phyloP scores from a whole-genome alignment of 2,888 invertebrate species.

The Pheosia tremula region DNA sequence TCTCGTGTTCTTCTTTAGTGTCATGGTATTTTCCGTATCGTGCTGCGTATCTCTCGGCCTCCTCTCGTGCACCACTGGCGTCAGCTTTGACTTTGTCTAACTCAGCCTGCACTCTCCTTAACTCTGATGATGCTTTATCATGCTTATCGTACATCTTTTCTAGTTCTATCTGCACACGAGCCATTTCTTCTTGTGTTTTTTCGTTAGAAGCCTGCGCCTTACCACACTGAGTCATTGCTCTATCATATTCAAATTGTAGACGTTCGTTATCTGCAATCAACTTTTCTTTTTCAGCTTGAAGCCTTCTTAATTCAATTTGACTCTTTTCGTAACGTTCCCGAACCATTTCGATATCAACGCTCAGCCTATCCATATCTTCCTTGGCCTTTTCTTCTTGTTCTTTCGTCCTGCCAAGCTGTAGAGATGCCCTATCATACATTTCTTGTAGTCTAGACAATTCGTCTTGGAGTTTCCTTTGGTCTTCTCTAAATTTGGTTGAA shows the following conservation, averaged over 20 bases:
- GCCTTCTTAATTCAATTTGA: constrained; percentile 92
- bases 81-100: constrained; percentile 88
- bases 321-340: constrained; percentile 95
- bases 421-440: constrained; percentile 93
- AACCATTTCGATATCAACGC: constrained; percentile 93
- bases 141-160: constrained; percentile 97
- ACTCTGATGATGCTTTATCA: constrained; percentile 92
- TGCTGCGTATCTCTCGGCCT: constrained; percentile 89
- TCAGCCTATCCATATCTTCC: constrained; percentile 90
- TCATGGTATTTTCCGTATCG: constrained; percentile 91
- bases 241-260: constrained; percentile 93
- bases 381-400: constrained; percentile 96
- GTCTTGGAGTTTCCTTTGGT: constrained; percentile 93
- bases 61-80: constrained; percentile 91
- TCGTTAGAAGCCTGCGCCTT: constrained; percentile 94
- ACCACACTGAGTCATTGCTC: constrained; percentile 93
- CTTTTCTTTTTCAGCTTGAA: constrained; percentile 94
- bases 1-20: constrained; percentile 90
- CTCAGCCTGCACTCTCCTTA: constrained; percentile 92
- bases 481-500: constrained; percentile 92
- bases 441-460: constrained; percentile 94
- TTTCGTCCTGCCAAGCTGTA: constrained; percentile 93
- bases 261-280: constrained; percentile 93
- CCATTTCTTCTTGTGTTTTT: constrained; percentile 95
- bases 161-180: constrained; percentile 92